phyloP scores from a whole-genome alignment of 2,888 invertebrate genomes.

The Aporophyla nigra region DNA sequence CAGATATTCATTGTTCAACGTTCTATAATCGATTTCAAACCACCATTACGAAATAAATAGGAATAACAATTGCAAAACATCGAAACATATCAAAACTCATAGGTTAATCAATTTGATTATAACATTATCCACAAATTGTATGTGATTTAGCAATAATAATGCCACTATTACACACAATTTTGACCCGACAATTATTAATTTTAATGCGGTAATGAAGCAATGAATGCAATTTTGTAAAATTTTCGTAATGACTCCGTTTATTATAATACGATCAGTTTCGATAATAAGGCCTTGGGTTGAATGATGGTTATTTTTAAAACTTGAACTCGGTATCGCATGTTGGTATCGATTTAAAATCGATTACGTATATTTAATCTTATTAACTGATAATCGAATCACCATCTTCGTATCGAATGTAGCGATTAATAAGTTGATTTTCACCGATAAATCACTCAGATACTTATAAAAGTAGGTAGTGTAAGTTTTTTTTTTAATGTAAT shows the following conservation, averaged over 20 bases:
- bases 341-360: slow-evolving; percentile 36
- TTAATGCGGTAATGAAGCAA: slow-evolving; percentile 49
- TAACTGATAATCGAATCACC: background rate
- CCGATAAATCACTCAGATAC: background rate
- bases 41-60: slow-evolving; percentile 8
- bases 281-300: slow-evolving; percentile 45
- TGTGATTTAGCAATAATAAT: slow-evolving; percentile 52
- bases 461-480: background rate
- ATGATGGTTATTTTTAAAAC: slow-evolving; percentile 10
- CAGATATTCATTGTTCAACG: background rate
- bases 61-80: slow-evolving; percentile 18
- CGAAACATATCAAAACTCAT: slow-evolving; percentile 8
- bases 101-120: slow-evolving; percentile 45
- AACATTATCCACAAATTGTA: slow-evolving; percentile 40
- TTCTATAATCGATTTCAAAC: slow-evolving; percentile 25
- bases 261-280: slow-evolving; percentile 43
- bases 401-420: background rate
- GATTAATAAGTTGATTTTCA: background rate
- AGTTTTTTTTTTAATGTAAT: background rate
- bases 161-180: slow-evolving; percentile 44
- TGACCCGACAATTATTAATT: slow-evolving; percentile 55
- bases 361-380: slow-evolving; percentile 21
- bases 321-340: background rate
- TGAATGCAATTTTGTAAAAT: slow-evolving; percentile 47
- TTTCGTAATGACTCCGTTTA: slow-evolving; percentile 42